Percentiles rank a stretch among this genome's conserved stretches.
Evolutionary conservation across 1,140 invertebrate genomes (phyloP).

Genomic region (Heliconius melpomene): DNA sequence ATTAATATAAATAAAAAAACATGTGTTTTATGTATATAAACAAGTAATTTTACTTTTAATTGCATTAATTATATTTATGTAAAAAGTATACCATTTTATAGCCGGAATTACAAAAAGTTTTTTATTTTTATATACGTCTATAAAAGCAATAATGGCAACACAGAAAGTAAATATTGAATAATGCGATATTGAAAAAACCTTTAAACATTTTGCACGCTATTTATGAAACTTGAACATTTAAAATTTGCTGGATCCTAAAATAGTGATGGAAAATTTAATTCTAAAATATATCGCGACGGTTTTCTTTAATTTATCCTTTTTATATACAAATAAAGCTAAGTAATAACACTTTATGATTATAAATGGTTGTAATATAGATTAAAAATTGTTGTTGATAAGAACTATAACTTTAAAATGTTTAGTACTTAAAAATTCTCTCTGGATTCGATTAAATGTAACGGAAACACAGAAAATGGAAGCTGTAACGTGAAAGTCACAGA

Average conservation of each 20-base stretch:
- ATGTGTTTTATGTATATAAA: background rate
- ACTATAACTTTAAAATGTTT: no score
- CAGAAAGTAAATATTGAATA: constrained; percentile 9
- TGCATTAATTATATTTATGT: background rate
- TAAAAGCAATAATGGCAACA: constrained; percentile 17
- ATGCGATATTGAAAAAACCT: constrained; percentile 1
- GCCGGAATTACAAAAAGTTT: background rate
- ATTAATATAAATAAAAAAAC: background rate
- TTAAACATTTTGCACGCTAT: constrained; percentile 3
- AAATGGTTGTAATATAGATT: background rate
- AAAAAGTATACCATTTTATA: background rate
- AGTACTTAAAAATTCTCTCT: background rate
- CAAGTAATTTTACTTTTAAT: background rate
- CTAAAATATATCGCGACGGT: constrained; percentile 9
- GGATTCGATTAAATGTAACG: background rate
- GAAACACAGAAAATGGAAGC: background rate
- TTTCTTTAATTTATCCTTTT: background rate
- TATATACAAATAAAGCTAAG: background rate
- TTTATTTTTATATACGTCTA: constrained; percentile 2
- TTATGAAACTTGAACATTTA: constrained; percentile 12
- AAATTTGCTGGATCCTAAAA: constrained; percentile 14
- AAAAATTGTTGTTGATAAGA: background rate
- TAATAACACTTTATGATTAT: background rate
- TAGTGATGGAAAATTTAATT: background rate
- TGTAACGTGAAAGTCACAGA: background rate